Percentiles rank a stretch among this genome's conserved stretches.
phyloP scores from a whole-genome alignment of 1,140 invertebrate genomes.

The Plodia interpunctella region DNA sequence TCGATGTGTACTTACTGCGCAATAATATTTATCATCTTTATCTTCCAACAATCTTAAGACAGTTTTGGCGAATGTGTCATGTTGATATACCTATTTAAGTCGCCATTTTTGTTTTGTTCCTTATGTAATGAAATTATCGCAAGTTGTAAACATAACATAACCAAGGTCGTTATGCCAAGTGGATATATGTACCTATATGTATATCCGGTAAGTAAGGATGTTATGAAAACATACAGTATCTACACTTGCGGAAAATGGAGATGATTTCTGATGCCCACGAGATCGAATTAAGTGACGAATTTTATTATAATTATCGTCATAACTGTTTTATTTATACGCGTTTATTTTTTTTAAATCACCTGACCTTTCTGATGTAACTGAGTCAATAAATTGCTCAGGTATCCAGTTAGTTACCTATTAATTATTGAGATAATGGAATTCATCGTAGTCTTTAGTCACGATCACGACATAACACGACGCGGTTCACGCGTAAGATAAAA shows the following conservation, averaged over 20 bases:
- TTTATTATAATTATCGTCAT: background rate
- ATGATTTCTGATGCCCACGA: background rate
- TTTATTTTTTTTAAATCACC: conserved; percentile 8
- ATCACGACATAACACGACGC: background rate
- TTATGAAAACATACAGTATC: background rate
- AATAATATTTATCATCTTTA: conserved; percentile 20
- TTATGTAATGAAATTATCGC: background rate
- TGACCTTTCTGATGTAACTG: conserved; percentile 5
- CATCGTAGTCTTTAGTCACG: background rate
- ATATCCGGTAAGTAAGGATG: background rate
- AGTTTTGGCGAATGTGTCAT: background rate
- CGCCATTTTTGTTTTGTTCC: background rate
- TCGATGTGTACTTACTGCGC: conserved; percentile 8
- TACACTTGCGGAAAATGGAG: background rate
- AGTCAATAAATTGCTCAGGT: background rate
- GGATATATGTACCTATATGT: background rate
- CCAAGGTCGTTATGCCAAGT: background rate
- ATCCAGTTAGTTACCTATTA: background rate
- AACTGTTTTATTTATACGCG: background rate
- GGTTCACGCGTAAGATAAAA: background rate
- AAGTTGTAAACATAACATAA: conserved; percentile 10
- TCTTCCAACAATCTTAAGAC: conserved; percentile 6
- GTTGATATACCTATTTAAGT: background rate
- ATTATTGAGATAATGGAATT: conserved; percentile 2
- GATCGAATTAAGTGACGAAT: background rate